phyloP scores from a whole-genome alignment of 2,888 invertebrate species.

The Macrosoma leucophasiata region DNA sequence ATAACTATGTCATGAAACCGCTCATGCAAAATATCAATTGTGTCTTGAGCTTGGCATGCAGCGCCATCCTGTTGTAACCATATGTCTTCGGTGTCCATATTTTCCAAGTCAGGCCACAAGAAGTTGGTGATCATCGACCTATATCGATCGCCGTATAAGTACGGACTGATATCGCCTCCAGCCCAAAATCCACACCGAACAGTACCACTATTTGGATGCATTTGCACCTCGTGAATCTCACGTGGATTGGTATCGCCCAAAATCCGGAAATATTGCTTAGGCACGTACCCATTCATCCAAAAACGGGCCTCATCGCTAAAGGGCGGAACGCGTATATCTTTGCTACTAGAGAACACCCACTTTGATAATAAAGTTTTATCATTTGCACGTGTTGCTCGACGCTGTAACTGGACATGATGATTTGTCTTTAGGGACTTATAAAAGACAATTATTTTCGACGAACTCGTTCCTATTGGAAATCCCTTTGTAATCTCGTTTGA shows the following conservation, averaged over 20 bases:
- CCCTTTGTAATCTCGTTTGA: too few species aligned
- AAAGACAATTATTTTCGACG: too few species aligned
- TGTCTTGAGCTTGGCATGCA: constrained; percentile 1
- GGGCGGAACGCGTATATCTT: too few species aligned
- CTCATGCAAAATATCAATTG: constrained; percentile 18
- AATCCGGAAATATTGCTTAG: constrained; percentile 30
- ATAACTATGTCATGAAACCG: constrained; percentile 16
- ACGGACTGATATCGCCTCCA: constrained; percentile 16
- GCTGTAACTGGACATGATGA: too few species aligned
- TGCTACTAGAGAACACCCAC: too few species aligned
- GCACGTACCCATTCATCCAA: constrained; percentile 32
- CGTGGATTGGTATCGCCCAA: constrained; percentile 17
- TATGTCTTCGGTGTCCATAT: constrained; percentile 2
- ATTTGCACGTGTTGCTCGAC: too few species aligned
- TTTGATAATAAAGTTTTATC: too few species aligned
- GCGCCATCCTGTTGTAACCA: background rate
- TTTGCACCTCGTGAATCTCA: constrained; percentile 10
- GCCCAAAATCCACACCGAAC: constrained; percentile 18
- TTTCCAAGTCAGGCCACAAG: constrained; percentile 2
- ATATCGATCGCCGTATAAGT: constrained; percentile 11
- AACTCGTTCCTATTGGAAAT: too few species aligned
- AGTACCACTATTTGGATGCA: constrained; percentile 13
- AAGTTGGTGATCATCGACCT: constrained; percentile 4
- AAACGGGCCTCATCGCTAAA: constrained; percentile 30
- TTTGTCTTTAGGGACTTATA: too few species aligned